Conservation (phyloP, 2,888 invertebrate species). For the Podabrus alpinus region DNA sequence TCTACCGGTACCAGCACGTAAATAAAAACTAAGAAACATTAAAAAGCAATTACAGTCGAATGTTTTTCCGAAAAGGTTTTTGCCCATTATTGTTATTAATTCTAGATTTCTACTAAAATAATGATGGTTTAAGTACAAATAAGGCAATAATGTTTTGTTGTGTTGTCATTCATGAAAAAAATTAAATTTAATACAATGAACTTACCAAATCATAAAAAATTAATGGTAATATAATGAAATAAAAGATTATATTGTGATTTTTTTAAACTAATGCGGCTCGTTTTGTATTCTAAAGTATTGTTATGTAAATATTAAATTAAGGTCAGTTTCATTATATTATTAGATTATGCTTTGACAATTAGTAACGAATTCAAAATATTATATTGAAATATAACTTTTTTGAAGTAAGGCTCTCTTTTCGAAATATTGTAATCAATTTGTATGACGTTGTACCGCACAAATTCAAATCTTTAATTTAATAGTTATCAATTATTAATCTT, state of each 20-base stretch:
- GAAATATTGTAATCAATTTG: neutral
- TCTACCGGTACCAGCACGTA: neutral
- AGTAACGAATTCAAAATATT: neutral
- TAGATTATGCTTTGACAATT: neutral
- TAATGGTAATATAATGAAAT: neutral
- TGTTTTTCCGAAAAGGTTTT: neutral
- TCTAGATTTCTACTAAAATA: neutral
- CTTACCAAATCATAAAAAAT: neutral
- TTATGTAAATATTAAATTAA: neutral
- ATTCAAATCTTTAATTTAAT: neutral
- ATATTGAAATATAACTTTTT: too few relatives aligned
- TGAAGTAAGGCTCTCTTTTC: too few relatives aligned
- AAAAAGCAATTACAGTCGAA: neutral
- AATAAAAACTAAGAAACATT: neutral
- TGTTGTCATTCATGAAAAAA: neutral
- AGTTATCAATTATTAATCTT: too few relatives aligned
- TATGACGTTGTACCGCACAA: neutral
- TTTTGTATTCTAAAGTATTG: neutral
- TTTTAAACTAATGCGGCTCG: neutral
- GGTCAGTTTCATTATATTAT: neutral
- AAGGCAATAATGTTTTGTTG: neutral
- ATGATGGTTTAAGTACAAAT: neutral
- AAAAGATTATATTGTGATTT: neutral
- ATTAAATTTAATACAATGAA: neutral
- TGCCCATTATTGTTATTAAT: neutral